Evolutionary conservation across 2,113 vertebrate genomes (phyloP).

Genomic region (Perca flavescens): DNA sequence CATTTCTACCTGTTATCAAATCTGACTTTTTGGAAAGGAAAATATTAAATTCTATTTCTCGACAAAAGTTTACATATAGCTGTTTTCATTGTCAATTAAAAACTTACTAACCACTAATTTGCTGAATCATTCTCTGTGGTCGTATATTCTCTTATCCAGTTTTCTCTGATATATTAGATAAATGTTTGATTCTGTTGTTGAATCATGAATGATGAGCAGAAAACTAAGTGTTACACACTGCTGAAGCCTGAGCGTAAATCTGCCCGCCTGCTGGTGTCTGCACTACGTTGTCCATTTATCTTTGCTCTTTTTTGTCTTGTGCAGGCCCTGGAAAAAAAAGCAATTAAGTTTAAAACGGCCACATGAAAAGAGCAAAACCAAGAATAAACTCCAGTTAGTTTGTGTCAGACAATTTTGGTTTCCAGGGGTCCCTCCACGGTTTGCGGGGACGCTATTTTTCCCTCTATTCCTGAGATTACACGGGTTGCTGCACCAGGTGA

Average conservation of each 20-base stretch:
- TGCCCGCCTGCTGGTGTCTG: conserved; percentile 30
- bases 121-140: neutral
- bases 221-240: conserved; percentile 54
- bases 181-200: conserved; percentile 46
- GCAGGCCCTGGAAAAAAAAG: conserved; percentile 62
- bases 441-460: conserved; percentile 74
- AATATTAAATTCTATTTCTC: neutral
- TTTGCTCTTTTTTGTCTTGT: conserved; percentile 58
- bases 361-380: conserved; percentile 75
- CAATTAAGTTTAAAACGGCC: conserved; percentile 75
- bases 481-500: conserved; percentile 89
- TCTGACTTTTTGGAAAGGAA: neutral
- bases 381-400: conserved; percentile 78
- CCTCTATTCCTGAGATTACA: conserved; percentile 89
- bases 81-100: conserved; percentile 25
- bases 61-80: neutral
- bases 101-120: conserved; percentile 13
- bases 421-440: conserved; percentile 75
- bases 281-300: conserved; percentile 60
- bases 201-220: conserved; percentile 56
- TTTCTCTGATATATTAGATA: conserved; percentile 30
- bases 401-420: conserved; percentile 77
- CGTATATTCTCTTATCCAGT: conserved; percentile 14
- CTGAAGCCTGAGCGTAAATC: conserved; percentile 38
- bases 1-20: conserved; percentile 16